phyloP scores from a whole-genome alignment of 2,113 vertebrate genomes.

The Callionymus lyra region DNA sequence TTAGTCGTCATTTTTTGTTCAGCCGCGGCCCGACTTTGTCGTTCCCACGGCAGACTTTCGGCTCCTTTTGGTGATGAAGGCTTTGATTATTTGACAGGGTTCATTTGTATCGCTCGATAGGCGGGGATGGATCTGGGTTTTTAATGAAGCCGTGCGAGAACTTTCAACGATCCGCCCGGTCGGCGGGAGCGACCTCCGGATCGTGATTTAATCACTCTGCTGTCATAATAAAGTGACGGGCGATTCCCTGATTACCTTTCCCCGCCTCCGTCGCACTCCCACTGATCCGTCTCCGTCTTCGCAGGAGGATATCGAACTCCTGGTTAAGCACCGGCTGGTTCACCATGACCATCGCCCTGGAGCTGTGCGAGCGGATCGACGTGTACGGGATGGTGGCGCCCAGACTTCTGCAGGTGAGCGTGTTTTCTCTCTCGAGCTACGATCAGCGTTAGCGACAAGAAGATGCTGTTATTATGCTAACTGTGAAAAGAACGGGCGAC shows the following conservation, averaged over 20 bases:
- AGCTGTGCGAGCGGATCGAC: slow-evolving; percentile 92
- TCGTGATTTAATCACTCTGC: slow-evolving; percentile 28
- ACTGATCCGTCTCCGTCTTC: slow-evolving; percentile 8
- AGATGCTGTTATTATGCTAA: no score
- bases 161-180: slow-evolving; percentile 24
- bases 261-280: slow-evolving; percentile 9
- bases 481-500: no score
- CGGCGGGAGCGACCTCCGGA: slow-evolving; percentile 25
- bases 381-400: slow-evolving; percentile 98
- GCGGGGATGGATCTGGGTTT: slow-evolving; percentile 37
- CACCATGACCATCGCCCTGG: slow-evolving; percentile 96
- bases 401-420: slow-evolving; percentile 97
- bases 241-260: slow-evolving; percentile 4
- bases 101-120: slow-evolving; percentile 37
- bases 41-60: slow-evolving; percentile 8
- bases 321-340: slow-evolving; percentile 99
- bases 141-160: slow-evolving; percentile 39
- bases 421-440: no score
- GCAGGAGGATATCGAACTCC: slow-evolving; percentile 93
- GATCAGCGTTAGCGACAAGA: no score
- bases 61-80: slow-evolving; percentile 32
- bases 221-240: slow-evolving; percentile 8
- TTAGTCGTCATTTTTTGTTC: slow-evolving; percentile 5
- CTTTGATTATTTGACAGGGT: slow-evolving; percentile 50
- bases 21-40: slow-evolving; percentile 2